phyloP scores from a whole-genome alignment of 2,888 invertebrate genomes.

The Conus canariensis region DNA sequence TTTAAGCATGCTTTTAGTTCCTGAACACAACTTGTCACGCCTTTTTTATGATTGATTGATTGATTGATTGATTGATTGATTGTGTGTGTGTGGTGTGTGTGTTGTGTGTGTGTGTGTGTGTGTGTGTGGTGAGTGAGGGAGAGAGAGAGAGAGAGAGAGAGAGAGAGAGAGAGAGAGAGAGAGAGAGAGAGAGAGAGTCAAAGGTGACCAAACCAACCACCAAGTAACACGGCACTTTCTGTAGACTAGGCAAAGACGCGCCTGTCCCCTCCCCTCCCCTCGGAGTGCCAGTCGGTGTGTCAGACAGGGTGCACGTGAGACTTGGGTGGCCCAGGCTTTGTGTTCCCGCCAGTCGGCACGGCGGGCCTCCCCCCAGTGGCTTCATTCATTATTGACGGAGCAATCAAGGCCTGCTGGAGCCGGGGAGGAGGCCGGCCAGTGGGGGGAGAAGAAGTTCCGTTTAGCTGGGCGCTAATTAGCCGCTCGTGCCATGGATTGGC shows the following conservation, averaged over 20 bases:
- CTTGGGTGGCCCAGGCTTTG: not conserved
- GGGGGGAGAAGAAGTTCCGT: constrained; percentile 26
- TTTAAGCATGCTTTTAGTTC: no score
- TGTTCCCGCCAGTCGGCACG: not conserved
- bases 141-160: no score
- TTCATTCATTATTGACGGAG: constrained; percentile 38
- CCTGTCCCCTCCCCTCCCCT: not conserved
- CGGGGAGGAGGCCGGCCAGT: not conserved
- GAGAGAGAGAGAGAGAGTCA: not conserved
- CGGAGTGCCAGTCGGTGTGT: not conserved
- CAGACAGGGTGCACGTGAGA: not conserved
- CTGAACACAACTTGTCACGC: no score
- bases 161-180: not conserved
- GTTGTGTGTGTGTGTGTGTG: constrained; percentile 10
- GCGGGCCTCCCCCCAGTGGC: not conserved
- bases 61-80: not conserved
- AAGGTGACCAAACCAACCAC: not conserved
- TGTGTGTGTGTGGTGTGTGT: constrained; percentile 6
- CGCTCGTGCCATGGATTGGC: not conserved
- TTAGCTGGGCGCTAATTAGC: constrained; percentile 37
- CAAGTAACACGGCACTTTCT: no score
- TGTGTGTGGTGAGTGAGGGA: not conserved
- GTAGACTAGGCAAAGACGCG: no score
- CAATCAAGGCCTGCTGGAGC: constrained; percentile 9
- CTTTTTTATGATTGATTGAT: no score